A percentile compares a stretch with the other conserved stretches of the same genome.
Evolutionary conservation across 2,113 vertebrate species (phyloP).

Genomic region (Pelusios castaneus): DNA sequence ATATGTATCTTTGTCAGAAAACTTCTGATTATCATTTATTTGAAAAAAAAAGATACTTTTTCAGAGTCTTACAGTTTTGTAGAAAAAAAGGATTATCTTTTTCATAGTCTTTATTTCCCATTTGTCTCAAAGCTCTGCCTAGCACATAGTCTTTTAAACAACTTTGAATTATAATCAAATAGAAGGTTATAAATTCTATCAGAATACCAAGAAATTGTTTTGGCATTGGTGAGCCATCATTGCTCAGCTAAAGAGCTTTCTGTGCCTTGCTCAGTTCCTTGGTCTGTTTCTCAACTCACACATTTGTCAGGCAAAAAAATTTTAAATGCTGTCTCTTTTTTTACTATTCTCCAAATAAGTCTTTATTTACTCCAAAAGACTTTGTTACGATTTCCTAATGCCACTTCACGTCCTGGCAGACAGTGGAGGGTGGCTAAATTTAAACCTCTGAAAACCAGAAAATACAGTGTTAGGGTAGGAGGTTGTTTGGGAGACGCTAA

Average conservation of each 20-base stretch:
- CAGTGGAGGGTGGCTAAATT: too few species aligned
- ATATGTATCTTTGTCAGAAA: neutral
- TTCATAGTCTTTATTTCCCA: neutral
- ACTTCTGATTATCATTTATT: neutral
- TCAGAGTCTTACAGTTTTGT: neutral
- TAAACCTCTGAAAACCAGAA: too few species aligned
- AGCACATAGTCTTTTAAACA: slow-evolving; percentile 7
- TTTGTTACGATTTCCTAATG: neutral
- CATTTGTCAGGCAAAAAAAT: neutral
- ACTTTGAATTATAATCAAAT: neutral
- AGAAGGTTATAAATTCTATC: neutral
- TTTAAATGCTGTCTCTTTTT: neutral
- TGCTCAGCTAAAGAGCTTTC: neutral
- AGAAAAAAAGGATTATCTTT: too few species aligned
- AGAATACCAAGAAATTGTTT: neutral
- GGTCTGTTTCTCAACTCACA: fast-evolving
- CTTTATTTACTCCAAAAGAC: neutral
- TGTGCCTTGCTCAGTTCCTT: neutral
- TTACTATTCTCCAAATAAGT: neutral
- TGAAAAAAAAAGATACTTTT: neutral
- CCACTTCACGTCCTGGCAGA: neutral
- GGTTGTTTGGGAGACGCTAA: too few species aligned
- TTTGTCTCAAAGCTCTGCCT: neutral
- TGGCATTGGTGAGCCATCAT: neutral
- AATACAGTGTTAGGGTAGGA: too few species aligned